Percentiles rank a stretch among this genome's conserved stretches.
Conservation (phyloP, 2,113 vertebrate species). For the Crotalus horridus region DNA sequence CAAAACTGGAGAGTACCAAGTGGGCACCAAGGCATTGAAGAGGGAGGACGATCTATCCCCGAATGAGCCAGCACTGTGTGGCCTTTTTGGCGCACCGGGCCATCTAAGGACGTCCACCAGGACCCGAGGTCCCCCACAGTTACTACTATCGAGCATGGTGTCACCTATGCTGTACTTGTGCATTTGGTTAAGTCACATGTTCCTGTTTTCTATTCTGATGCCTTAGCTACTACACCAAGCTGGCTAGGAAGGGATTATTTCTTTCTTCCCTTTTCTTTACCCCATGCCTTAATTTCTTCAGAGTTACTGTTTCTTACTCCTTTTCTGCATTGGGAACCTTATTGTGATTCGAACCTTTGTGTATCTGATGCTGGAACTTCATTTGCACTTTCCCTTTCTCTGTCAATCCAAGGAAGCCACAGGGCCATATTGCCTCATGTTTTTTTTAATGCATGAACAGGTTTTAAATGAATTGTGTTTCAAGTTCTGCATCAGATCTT, state of each 20-base stretch:
- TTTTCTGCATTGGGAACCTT: background rate
- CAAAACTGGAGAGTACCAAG: too few species aligned
- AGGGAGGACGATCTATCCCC: too few species aligned
- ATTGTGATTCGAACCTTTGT: background rate
- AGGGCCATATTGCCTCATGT: background rate
- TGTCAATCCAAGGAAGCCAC: background rate
- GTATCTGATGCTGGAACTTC: background rate
- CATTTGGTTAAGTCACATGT: too few species aligned
- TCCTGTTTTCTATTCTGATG: background rate
- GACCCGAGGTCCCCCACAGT: too few species aligned
- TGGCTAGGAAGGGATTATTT: background rate
- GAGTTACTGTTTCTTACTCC: background rate
- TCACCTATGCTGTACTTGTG: too few species aligned
- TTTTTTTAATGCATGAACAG: background rate
- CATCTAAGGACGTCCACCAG: too few species aligned
- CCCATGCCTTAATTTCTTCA: background rate
- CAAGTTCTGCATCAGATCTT: background rate
- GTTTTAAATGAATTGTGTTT: background rate
- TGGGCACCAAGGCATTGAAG: too few species aligned
- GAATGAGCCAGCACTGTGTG: too few species aligned
- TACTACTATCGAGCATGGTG: too few species aligned
- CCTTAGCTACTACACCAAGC: background rate
- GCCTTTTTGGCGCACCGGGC: too few species aligned
- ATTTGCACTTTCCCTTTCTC: background rate
- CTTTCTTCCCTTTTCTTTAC: background rate